phyloP scores from a whole-genome alignment of 2,888 invertebrate species.

The Syrphus vitripennis region DNA sequence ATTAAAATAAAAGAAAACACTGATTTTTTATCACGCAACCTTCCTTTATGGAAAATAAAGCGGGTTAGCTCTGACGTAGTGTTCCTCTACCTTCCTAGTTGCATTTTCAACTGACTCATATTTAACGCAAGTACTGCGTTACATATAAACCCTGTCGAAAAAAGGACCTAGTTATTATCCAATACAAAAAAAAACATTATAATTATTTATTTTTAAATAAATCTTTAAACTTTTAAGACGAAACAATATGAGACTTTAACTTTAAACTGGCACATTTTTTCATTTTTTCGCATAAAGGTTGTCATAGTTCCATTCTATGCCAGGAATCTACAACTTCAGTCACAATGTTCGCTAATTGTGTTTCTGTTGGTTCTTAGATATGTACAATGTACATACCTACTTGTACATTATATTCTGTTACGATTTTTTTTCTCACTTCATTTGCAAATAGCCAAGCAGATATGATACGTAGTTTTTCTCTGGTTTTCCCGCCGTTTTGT shows the following conservation, averaged over 20 bases:
- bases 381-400: too few relatives aligned
- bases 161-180: too few relatives aligned
- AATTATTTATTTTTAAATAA: not conserved
- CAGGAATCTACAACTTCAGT: slow-evolving; percentile 27
- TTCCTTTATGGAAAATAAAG: too few relatives aligned
- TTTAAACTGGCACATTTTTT: slow-evolving; percentile 42
- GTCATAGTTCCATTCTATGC: not conserved
- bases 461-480: slow-evolving; percentile 32
- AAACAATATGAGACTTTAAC: not conserved
- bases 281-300: slow-evolving; percentile 22
- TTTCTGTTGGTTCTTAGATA: slow-evolving; percentile 34
- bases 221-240: not conserved
- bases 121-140: too few relatives aligned
- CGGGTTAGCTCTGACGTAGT: too few relatives aligned
- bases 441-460: slow-evolving; percentile 46
- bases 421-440: slow-evolving; percentile 32
- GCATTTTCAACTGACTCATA: too few relatives aligned
- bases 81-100: too few relatives aligned
- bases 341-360: slow-evolving; percentile 64
- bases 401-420: slow-evolving; percentile 20
- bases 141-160: too few relatives aligned
- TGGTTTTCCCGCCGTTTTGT: slow-evolving; percentile 30
- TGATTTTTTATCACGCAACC: too few relatives aligned
- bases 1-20: too few relatives aligned
- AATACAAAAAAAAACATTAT: too few relatives aligned